Conservation (phyloP, 92 coral and sea anemone species). For the Parazoanthus swiftii region DNA sequence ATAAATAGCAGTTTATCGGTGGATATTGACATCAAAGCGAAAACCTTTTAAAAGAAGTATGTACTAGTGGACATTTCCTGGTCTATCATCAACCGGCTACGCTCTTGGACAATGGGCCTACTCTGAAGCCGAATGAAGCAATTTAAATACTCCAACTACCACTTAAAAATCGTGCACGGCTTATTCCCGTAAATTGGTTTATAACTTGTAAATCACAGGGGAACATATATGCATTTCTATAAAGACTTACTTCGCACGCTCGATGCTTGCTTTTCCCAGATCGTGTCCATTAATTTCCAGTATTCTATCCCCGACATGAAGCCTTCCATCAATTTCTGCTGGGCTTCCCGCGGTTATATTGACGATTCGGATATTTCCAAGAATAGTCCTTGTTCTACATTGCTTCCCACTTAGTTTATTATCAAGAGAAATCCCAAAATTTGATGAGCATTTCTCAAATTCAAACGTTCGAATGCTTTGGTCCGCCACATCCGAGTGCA, state of each 20-base stretch:
- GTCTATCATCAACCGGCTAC: neutral
- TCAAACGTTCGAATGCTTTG: constrained; percentile 51
- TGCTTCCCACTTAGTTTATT: constrained; percentile 51
- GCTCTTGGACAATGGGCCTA: neutral
- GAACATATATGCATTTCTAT: neutral
- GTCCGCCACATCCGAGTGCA: constrained; percentile 17
- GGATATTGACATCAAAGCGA: neutral
- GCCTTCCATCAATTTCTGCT: constrained; percentile 69
- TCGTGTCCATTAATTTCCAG: constrained; percentile 77
- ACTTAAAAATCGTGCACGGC: constrained; percentile 8
- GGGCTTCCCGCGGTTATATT: constrained; percentile 67
- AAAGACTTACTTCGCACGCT: constrained; percentile 72
- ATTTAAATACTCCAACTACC: neutral
- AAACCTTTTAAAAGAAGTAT: too few species aligned
- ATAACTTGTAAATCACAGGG: neutral
- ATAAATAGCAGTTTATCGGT: neutral
- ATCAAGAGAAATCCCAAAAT: constrained; percentile 73
- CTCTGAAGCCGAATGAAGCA: neutral
- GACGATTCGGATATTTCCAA: constrained; percentile 78
- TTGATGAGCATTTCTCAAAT: constrained; percentile 74
- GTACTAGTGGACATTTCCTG: neutral
- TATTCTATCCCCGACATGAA: constrained; percentile 74
- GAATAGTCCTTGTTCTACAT: constrained; percentile 59
- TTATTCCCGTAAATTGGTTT: neutral
- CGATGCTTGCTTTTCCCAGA: constrained; percentile 75